These are phyloP conservation scores for Holothuria leucospilota DNA, from an alignment of 53 echinoderm and acorn worm genomes.

Conservation along the genomic window DNA sequence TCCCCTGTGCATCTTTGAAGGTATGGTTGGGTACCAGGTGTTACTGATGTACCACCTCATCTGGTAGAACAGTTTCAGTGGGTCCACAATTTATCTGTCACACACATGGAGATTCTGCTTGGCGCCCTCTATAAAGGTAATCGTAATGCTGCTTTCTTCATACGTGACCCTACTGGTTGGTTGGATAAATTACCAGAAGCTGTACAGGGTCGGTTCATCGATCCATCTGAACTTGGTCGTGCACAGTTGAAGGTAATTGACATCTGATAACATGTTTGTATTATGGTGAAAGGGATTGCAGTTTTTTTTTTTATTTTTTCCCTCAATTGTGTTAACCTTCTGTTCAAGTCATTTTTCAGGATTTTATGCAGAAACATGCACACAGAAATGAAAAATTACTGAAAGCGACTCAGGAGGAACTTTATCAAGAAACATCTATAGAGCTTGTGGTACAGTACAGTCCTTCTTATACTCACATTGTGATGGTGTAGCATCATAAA, in stretches of 20 bases:
- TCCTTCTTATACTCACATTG: too few relatives aligned
- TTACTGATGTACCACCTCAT: slow-evolving; percentile 77
- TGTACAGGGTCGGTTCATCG: slow-evolving; percentile 64
- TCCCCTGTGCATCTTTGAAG: slow-evolving; percentile 23
- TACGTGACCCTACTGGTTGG: slow-evolving; percentile 69
- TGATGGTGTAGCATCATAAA: too few relatives aligned
- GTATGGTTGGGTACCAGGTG: slow-evolving; percentile 91
- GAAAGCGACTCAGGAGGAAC: too few relatives aligned
- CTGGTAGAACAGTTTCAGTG: slow-evolving; percentile 77
- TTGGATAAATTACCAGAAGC: slow-evolving; percentile 64
- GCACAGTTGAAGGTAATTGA: slow-evolving; percentile 75
- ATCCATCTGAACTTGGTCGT: slow-evolving; percentile 70
- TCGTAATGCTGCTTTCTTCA: slow-evolving; percentile 80
- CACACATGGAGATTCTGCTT: slow-evolving; percentile 91
- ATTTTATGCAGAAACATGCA: too few relatives aligned
- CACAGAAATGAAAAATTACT: too few relatives aligned
- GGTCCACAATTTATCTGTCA: slow-evolving; percentile 86
- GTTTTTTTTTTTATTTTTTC: too few relatives aligned
- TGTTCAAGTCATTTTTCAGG: too few relatives aligned
- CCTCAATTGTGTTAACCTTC: too few relatives aligned
- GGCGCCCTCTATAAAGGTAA: slow-evolving; percentile 77
- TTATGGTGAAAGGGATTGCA: too few relatives aligned
- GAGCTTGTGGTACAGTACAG: too few relatives aligned
- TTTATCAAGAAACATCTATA: too few relatives aligned
- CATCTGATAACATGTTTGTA: neutral